Conservation (phyloP, 1,140 invertebrate species). For the Tetranychus urticae region DNA sequence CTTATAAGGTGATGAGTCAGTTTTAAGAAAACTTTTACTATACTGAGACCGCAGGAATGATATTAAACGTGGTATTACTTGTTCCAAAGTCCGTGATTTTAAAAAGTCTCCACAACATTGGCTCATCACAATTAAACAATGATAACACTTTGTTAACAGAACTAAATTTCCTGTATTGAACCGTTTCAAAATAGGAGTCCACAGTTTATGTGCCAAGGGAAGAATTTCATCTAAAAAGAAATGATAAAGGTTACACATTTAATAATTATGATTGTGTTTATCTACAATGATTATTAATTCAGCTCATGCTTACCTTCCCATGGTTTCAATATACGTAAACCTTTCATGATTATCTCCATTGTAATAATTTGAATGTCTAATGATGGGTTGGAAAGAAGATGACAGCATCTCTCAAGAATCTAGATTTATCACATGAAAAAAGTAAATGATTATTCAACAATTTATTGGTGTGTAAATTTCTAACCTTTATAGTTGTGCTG, state of each 20-base stretch:
- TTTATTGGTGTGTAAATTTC: not conserved
- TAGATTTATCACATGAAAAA: not conserved
- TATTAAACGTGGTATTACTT: slow-evolving; percentile 4
- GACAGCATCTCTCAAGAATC: slow-evolving; percentile 3
- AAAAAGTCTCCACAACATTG: slow-evolving; percentile 8
- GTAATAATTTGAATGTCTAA: not conserved
- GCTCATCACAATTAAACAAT: slow-evolving; percentile 2
- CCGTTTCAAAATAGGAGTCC: slow-evolving; percentile 7
- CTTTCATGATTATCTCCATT: not conserved
- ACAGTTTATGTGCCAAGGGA: slow-evolving; percentile 9
- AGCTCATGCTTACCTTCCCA: not conserved
- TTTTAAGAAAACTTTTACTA: not conserved
- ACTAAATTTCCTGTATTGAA: slow-evolving; percentile 3
- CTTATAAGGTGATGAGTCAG: not conserved
- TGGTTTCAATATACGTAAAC: not conserved
- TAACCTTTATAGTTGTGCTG: not conserved
- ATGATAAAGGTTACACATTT: not conserved
- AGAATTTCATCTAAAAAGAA: slow-evolving; percentile 4
- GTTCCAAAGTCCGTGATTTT: not conserved
- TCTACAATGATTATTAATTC: not conserved
- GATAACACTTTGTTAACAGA: not conserved
- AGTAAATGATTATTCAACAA: not conserved
- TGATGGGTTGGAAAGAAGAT: not conserved
- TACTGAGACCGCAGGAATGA: slow-evolving; percentile 4
- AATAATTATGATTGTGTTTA: not conserved